Base-by-base conservation (phyloP, 2,888 invertebrate genomes). In the Oasisia sp. region DNA sequence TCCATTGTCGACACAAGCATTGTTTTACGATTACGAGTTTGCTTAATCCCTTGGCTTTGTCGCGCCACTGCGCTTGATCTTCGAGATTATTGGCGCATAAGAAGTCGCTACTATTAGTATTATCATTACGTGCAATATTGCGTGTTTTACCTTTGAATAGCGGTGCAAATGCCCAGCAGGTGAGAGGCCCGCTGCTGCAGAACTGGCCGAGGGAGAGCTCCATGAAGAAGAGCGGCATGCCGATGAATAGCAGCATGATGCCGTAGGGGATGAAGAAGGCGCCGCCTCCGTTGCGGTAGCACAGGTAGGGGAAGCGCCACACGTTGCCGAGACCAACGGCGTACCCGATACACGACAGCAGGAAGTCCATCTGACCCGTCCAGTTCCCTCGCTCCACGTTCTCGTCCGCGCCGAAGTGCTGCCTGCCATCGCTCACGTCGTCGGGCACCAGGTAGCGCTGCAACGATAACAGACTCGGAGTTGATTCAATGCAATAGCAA, bases 221-320 rank as follows among this genome's bases (percentile, higher is more conserved):
- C 95, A 96, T 93, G 93, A 95, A 95, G 94, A 96, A 96, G 45
- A 96, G 93, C 0, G 96, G 96, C 32, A 96, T 94, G 0, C 96
- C 96, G 9, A 96, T 95, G 14, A 96, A 94, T 12, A 94, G 92
- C 94, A 96, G 95, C 95, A 96, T 96, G 32, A 96, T 93, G 32
- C 95, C 93, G 93, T 95, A 96, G 0, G 96, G 96, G n/a, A 96
- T 95, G 38, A 96, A 94, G 93, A 96, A 96, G 8, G 96, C 96
- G 32, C 96, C 96, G 3, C 95, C 95, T 9, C 95, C 95, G 93
- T 95, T 95, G 74, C 91, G 90, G 94, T 95, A 96, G 93, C 95
- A 95, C 14, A 96, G 94, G 93, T 97, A 97, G 5, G 97, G 97
- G 95, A 97, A 97, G 93, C 97, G 96, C 97, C 97, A 97, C 27